Evolutionary conservation across 2,797 vertebrate species (phyloP), one percentile per base, ranked within the genome.

Genomic region (Benthosema pterotum): DNA sequence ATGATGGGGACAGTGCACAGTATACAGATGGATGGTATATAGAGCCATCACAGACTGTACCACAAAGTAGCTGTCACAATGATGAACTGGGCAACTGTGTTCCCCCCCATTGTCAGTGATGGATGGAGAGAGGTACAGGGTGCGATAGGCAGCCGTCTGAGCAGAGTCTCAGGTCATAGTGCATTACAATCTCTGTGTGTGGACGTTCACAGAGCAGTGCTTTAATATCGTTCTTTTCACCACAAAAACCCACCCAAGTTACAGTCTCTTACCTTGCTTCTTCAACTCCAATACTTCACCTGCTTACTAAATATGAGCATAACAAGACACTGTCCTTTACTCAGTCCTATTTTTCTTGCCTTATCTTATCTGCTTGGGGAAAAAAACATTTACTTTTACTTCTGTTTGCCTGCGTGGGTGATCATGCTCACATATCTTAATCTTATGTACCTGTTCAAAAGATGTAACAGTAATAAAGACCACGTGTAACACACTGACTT

Each of bases 141-240:
- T 67, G 59, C 55, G 71, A 82, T 52, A 25, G 73, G 69, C 53
- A 4, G 60, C 66, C 48, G 60, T 79, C 72, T 52, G 48, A 47
- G 61, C 53, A 81, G 62, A 66, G 57, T 72, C 60, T 53, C 43
- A 11, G 17, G 65, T 76, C 71, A 50, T 68, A 84, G 84, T 85
- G 87, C 80, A 84, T 86, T 77, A 69, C 14, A 66, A 50, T 8
- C 57, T 69, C 73, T 74, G 71, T 69, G 57, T 17, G 65, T 58
- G 67, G 66, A 67, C 46, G 67, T 78, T 69, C 67, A 57, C 61
- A 78, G 81, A 78, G 76, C 71, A 46, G 84, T 85, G 87, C 83
- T 82, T 87, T 86, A 46, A 55, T 28, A 46, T 38, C 3, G 8
- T 38, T 38, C 1, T 38, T 38, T 38, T 74, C 75, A 63, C 42